These are phyloP conservation scores for Seriola dumerili DNA, from an alignment of 2,113 vertebrate genomes.

Conservation along the genomic window DNA sequence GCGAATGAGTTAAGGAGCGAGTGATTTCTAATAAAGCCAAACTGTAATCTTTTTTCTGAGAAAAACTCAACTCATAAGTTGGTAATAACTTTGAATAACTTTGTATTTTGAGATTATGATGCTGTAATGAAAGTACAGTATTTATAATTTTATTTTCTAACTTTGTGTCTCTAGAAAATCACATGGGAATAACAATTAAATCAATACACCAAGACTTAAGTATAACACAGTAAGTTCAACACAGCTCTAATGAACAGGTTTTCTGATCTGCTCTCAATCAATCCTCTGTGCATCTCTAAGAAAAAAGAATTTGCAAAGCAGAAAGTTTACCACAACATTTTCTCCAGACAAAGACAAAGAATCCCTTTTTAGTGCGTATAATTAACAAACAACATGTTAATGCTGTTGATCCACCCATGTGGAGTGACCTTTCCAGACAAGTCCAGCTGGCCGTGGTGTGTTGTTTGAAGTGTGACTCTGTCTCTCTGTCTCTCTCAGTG, in stretches of 20 bases:
- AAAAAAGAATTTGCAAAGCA: background rate
- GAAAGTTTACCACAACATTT: slow-evolving; percentile 9
- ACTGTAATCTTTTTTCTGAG: background rate
- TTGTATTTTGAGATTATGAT: background rate
- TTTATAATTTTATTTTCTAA: slow-evolving; percentile 2
- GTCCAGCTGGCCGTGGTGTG: slow-evolving; percentile 48
- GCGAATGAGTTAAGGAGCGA: background rate
- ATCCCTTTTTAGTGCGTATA: slow-evolving; percentile 5
- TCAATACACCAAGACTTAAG: background rate
- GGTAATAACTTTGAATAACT: background rate
- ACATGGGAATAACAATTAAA: background rate
- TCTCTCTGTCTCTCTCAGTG: slow-evolving; percentile 53
- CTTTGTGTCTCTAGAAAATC: background rate
- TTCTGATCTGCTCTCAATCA: slow-evolving; percentile 5
- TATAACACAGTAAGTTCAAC: background rate
- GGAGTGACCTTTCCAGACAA: slow-evolving; percentile 58
- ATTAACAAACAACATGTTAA: slow-evolving; percentile 45
- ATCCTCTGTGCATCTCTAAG: background rate
- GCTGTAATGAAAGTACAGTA: background rate
- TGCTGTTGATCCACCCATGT: slow-evolving; percentile 21
- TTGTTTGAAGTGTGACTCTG: slow-evolving; percentile 61
- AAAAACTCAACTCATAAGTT: background rate
- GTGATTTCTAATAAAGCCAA: background rate
- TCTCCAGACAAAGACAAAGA: background rate
- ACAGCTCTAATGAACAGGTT: slow-evolving; percentile 18